Evolutionary conservation across 2,113 vertebrate genomes (phyloP), one percentile per base, ranked within the genome.

Genomic region (Osmerus eperlanus): DNA sequence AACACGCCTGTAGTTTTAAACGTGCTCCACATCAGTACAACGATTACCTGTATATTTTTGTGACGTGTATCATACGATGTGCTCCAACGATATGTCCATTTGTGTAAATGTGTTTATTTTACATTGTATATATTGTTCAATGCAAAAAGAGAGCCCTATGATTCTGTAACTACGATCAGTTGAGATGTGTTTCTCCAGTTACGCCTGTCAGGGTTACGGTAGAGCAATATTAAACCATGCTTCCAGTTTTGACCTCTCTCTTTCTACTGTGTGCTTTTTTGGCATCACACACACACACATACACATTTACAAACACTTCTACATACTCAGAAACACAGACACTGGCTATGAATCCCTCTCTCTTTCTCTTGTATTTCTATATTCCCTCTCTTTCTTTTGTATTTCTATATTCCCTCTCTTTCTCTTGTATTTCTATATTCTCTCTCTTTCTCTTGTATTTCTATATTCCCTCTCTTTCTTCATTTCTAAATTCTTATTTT

Each of bases 81-180:
- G 96, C 95, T 97, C 95, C 95, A 95, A 95, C 92, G 93, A 95
- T 91, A 97, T 97, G 96, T 97, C 95, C 96, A 98, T 99, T 96
- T 96, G 96, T 98, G 97, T 98, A 98, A 99, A 99, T 99, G 96
- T 99, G 98, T 99, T 99, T 98, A 99, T 99, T 99, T 99, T 96
- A 98, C 98, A 97, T 96, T 99, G 97, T 99, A 99, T 98, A 99
- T 99, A 99, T 95, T 98, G 97, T 98, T 97, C 97, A 98, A 98
- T 99, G 96, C 96, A 97, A 97, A 98, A 98, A 97, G 97, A 93
- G 91, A 93, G 95, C 98, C 95, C 96, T 98, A 99, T 98, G 96
- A 98, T 98, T 98, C 97, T 99, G 97, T 99, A 98, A 97, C 95
- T 97, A 96, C 93, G 95, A 98, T 98, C 95, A 95, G 94, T 98